Percentiles rank a stretch among this genome's conserved stretches.
Evolutionary conservation across 2,888 invertebrate species (phyloP).

Genomic region (Trissolcus japonicus): DNA sequence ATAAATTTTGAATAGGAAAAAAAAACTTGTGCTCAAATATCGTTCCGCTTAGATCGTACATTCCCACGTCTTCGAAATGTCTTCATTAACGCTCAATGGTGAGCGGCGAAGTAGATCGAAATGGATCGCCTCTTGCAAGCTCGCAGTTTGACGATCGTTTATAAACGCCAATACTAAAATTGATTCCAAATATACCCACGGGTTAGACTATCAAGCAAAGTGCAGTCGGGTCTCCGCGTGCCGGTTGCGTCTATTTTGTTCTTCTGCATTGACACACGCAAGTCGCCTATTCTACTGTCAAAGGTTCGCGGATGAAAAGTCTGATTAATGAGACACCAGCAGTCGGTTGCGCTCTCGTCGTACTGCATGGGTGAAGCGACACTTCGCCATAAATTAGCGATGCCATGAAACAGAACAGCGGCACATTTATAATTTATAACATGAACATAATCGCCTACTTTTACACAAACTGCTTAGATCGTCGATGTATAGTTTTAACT

Average conservation of each 20-base stretch:
- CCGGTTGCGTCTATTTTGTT: constrained; percentile 33
- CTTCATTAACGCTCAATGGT: constrained; percentile 20
- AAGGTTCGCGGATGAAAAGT: constrained; percentile 55
- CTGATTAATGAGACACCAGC: constrained; percentile 55
- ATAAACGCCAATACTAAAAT: constrained; percentile 22
- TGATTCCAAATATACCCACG: constrained; percentile 27
- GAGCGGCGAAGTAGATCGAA: constrained; percentile 1
- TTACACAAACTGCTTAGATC: constrained; percentile 25
- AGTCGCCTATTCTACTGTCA: constrained; percentile 50
- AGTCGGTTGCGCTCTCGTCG: constrained; percentile 30
- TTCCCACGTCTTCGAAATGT: constrained; percentile 1
- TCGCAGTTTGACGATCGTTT: constrained; percentile 20
- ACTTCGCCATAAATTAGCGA: constrained; percentile 55
- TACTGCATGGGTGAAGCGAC: constrained; percentile 50
- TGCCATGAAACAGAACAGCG: constrained; percentile 51
- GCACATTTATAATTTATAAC: constrained; percentile 55
- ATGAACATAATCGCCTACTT: constrained; percentile 48
- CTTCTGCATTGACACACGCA: constrained; percentile 27
- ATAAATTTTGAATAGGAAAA: background rate
- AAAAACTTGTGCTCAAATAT: background rate
- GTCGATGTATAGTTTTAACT: constrained; percentile 33
- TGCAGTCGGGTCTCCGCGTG: constrained; percentile 5
- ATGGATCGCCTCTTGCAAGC: constrained; percentile 11
- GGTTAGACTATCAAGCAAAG: constrained; percentile 31
- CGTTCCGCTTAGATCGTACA: background rate